Evolutionary conservation across 1,140 invertebrate species (phyloP).

Genomic region (Nixonia krombeini): DNA sequence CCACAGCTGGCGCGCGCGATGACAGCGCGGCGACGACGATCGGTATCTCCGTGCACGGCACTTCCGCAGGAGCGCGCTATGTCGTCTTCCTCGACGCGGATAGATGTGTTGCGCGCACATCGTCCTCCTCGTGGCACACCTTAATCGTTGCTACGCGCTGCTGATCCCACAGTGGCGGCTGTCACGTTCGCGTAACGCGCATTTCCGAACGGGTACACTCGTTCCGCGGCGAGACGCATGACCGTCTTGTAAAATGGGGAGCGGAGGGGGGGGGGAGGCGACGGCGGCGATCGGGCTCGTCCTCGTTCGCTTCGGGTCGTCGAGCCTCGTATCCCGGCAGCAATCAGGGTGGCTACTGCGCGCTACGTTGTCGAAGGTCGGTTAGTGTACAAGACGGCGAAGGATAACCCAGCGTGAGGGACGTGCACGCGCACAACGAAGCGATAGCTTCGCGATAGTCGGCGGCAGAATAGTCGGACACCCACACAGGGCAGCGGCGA

Average conservation of each 20-base stretch:
- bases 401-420: neutral
- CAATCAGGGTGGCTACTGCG: neutral
- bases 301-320: constrained; percentile 5
- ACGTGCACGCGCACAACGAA: neutral
- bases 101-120: neutral
- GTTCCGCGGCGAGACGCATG: neutral
- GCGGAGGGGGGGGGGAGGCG: neutral
- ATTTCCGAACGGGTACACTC: neutral
- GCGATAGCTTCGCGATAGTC: too few relatives aligned
- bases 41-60: constrained; percentile 1
- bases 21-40: constrained; percentile 1
- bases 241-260: too few relatives aligned
- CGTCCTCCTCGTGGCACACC: neutral
- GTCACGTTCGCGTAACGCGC: neutral
- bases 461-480: neutral
- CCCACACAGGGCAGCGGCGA: neutral
- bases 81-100: constrained; percentile 11
- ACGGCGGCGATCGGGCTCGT: constrained; percentile 13
- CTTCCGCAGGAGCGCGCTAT: constrained; percentile 10
- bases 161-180: neutral
- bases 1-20: constrained; percentile 5
- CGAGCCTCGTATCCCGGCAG: neutral
- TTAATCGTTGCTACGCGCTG: neutral
- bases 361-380: constrained; percentile 15
- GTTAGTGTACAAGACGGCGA: constrained; percentile 19